Base-by-base conservation (phyloP, 2,888 invertebrate species). In the Chaetogeoica ovagalla region DNA sequence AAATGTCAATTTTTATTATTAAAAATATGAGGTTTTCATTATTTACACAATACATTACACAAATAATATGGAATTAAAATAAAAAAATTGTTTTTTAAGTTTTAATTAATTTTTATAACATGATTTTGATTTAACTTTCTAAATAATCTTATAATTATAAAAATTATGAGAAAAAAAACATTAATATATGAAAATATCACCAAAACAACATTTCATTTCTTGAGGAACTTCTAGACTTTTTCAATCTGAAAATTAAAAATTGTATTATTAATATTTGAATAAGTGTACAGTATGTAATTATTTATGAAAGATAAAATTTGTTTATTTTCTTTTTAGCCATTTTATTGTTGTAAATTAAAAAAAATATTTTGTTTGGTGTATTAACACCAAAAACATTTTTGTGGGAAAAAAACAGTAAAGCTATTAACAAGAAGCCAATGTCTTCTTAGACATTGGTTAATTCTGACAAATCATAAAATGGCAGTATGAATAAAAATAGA, bases 161-260 rank as follows among this genome's bases (percentile, higher is more conserved):
- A 57, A n/a, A 69, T n/a, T 13, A 57, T 70, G 15, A 69, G 23
- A 8, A 48, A 19, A 52, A 48, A 68, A 17, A 52, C 4, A 8
- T 17, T 11, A 19, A 6, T 30, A 43, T 43, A 68, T 30, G n/a
- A n/a, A n/a, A 23, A 23, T 21, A 52, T 23, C 30, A 9, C 4
- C 2, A 59, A 23, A 43, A 23, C 43, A 39, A 19, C 9, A 9
- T 23, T 60, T 60, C 19, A 8, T 23, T 48, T 60, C 21, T 72
- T 6, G 19, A 48, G 43, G 59, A 60, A 73, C 37, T 37, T 62
- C 30, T 30, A 37, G 11, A 17, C 2, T 4, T 52, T 3, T 63
- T 73, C 37, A 73, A 73, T 73, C 73, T 73, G 62, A 73, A 73
- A 73, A 73, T 63, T 30, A 52, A 69, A 52, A 11, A 48, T 11